Evolutionary conservation across 2,797 vertebrate genomes (phyloP).

Genomic region (Anguilla anguilla): DNA sequence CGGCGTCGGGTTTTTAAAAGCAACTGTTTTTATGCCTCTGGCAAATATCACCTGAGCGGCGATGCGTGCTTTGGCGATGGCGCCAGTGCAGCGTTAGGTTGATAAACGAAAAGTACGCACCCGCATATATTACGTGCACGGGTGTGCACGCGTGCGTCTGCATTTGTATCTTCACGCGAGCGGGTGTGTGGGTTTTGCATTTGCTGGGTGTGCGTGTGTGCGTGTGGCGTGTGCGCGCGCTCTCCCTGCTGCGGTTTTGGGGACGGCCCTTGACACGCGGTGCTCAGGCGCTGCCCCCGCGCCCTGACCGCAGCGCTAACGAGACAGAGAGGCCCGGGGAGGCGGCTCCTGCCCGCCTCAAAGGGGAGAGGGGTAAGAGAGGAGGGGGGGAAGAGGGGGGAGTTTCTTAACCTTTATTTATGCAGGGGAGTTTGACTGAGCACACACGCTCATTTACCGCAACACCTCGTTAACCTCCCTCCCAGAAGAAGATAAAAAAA

Average conservation of each 20-base stretch:
- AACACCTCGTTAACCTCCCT: no score
- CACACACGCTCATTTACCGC: no score
- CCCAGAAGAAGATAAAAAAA: no score
- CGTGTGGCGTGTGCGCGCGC: conserved; percentile 13
- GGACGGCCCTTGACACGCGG: no score
- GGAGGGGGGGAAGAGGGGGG: no score
- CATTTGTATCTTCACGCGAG: no score
- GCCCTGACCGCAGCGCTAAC: not conserved
- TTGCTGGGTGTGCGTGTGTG: not conserved
- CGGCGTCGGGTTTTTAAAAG: not conserved
- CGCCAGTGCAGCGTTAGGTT: not conserved
- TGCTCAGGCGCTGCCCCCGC: not conserved
- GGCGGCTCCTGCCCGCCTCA: not conserved
- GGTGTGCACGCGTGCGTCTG: not conserved
- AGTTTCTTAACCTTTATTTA: no score
- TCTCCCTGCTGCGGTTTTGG: not conserved
- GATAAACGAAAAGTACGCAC: not conserved
- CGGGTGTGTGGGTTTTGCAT: no score
- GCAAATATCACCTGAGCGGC: not conserved
- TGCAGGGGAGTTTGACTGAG: no score
- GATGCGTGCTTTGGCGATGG: not conserved
- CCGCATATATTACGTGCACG: not conserved
- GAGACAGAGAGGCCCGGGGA: not conserved
- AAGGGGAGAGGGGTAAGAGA: not conserved
- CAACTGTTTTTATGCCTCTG: not conserved